These are phyloP conservation scores for Panzeria rudis DNA, from an alignment of 2,888 invertebrate species.

Conservation along the genomic window DNA sequence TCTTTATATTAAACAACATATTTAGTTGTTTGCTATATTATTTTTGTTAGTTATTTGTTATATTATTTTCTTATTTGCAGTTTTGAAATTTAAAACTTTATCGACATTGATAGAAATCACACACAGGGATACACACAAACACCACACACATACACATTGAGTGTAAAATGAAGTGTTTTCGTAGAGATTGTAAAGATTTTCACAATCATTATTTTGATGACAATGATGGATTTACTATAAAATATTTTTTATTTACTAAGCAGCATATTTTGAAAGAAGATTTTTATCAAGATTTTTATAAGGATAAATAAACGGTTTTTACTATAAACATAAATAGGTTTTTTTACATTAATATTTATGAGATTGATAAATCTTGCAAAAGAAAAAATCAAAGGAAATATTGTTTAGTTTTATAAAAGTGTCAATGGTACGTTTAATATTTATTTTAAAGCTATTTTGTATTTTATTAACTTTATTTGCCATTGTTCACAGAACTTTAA, in stretches of 20 bases:
- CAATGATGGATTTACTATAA: slow-evolving; percentile 65
- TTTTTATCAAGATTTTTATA: slow-evolving; percentile 39
- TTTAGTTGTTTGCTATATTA: slow-evolving; percentile 48
- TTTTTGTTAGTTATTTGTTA: slow-evolving; percentile 45
- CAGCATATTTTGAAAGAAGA: slow-evolving; percentile 12
- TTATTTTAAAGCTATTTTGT: no score
- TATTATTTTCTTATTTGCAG: slow-evolving; percentile 55
- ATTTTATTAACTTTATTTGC: no score
- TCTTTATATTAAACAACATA: slow-evolving; percentile 15
- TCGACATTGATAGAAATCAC: slow-evolving; percentile 64
- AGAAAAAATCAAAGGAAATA: background rate
- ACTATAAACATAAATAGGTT: slow-evolving; percentile 34
- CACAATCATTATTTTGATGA: slow-evolving; percentile 59
- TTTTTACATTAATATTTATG: background rate
- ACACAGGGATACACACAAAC: background rate
- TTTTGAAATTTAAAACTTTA: slow-evolving; percentile 69
- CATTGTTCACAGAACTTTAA: no score
- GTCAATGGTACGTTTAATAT: no score
- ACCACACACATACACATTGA: background rate
- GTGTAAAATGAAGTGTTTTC: slow-evolving; percentile 35
- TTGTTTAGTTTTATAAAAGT: background rate
- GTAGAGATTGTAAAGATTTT: slow-evolving; percentile 57
- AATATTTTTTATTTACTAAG: slow-evolving; percentile 8
- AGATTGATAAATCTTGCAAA: background rate
- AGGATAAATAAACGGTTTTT: slow-evolving; percentile 40